Conservation (phyloP, 2,888 invertebrate genomes). For the Sinotaia quadrata region DNA sequence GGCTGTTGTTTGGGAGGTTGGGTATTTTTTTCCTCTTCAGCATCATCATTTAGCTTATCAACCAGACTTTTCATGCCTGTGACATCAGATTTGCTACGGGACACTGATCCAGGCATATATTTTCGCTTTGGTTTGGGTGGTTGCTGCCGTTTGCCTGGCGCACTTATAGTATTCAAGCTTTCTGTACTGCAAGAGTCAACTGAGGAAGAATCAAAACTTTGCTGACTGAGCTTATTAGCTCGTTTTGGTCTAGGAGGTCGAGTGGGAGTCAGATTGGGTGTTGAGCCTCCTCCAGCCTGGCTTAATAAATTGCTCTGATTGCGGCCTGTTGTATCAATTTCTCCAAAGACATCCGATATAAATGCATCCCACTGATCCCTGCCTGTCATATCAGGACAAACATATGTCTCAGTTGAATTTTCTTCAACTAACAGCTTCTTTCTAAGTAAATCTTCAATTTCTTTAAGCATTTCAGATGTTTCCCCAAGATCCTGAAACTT, state of each 20-base stretch:
- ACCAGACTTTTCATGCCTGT: conserved; percentile 48
- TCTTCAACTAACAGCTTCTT: conserved; percentile 31
- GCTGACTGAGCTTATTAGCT: conserved; percentile 28
- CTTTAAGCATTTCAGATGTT: conserved; percentile 45
- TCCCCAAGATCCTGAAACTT: conserved; percentile 28
- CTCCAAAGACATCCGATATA: conserved; percentile 17
- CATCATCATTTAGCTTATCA: conserved; percentile 35
- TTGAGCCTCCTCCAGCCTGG: too few species aligned
- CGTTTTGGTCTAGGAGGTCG: conserved; percentile 58
- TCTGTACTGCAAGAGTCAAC: conserved; percentile 29
- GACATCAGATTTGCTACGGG: conserved; percentile 60
- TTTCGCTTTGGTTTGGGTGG: conserved; percentile 63
- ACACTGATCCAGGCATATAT: conserved; percentile 45
- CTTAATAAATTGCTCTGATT: neutral
- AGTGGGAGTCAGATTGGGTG: conserved; percentile 40
- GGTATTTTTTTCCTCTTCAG: conserved; percentile 30
- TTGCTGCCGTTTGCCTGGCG: conserved; percentile 40
- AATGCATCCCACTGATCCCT: conserved; percentile 35
- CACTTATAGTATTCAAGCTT: conserved; percentile 19
- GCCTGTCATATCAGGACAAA: conserved; percentile 34
- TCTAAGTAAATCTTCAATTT: conserved; percentile 41
- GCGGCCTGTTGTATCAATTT: neutral
- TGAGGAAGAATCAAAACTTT: conserved; percentile 15
- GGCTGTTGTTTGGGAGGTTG: conserved; percentile 39
- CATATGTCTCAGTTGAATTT: conserved; percentile 32